phyloP scores from a whole-genome alignment of 2,888 invertebrate species.

The Sicus ferrugineus region DNA sequence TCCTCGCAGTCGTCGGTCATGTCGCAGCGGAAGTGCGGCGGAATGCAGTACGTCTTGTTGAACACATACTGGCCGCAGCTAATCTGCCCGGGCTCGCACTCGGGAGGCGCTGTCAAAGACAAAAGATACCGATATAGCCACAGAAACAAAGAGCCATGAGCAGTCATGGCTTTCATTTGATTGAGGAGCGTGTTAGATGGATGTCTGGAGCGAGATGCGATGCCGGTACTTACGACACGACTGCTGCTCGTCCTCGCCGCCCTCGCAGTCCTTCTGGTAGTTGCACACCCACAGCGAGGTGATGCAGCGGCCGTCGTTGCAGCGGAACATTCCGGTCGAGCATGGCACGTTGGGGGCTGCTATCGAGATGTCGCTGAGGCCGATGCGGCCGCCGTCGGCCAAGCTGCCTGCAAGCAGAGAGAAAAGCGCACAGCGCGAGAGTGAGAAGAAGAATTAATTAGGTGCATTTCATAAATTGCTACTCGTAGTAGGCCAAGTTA shows the following conservation, averaged over 20 bases:
- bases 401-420: background rate
- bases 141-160: constrained; percentile 11
- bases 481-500: too few relatives aligned
- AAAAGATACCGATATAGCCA: constrained; percentile 1
- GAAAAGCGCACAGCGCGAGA: background rate
- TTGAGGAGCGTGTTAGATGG: background rate
- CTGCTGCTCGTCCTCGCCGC: constrained; percentile 90
- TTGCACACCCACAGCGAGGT: constrained; percentile 88
- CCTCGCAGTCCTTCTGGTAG: constrained; percentile 93
- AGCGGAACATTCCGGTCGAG: constrained; percentile 80
- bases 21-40: constrained; percentile 92
- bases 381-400: constrained; percentile 52
- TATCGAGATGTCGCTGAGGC: constrained; percentile 46
- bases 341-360: constrained; percentile 66
- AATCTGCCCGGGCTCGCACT: constrained; percentile 90
- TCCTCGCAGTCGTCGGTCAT: constrained; percentile 95
- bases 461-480: too few relatives aligned
- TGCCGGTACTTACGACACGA: constrained; percentile 80
- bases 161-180: background rate
- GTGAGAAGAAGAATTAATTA: background rate
- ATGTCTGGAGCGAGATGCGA: background rate
- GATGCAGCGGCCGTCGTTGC: constrained; percentile 88
- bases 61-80: constrained; percentile 93
- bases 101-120: constrained; percentile 81
- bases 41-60: constrained; percentile 95